A percentile compares a stretch with the other conserved stretches of the same genome.
These are phyloP conservation scores for Torymus aiolomorphi DNA, from an alignment of 2,888 invertebrate genomes.

Conservation along the genomic window DNA sequence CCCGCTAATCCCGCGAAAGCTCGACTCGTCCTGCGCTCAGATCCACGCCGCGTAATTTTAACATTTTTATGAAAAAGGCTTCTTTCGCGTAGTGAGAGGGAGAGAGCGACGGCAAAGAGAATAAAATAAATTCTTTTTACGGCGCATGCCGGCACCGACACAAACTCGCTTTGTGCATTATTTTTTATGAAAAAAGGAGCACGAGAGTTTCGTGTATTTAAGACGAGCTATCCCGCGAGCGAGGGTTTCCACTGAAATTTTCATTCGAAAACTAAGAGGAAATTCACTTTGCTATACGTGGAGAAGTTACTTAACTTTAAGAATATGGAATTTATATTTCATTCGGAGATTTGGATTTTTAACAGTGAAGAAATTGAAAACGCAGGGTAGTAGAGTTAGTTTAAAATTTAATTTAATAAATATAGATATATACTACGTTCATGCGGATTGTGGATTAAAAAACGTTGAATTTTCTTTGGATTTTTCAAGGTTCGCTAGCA, in stretches of 20 bases:
- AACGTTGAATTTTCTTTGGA: too few species aligned
- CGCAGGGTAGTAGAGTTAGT: too few species aligned
- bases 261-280: constrained; percentile 22
- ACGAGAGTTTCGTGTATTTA: constrained; percentile 28
- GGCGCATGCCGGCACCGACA: constrained; percentile 20
- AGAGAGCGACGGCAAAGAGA: constrained; percentile 29
- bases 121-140: constrained; percentile 51
- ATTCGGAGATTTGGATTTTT: too few species aligned
- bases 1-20: constrained; percentile 44
- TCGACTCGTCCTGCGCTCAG: constrained; percentile 16
- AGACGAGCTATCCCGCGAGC: constrained; percentile 35
- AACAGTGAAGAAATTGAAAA: too few species aligned
- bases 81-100: neutral
- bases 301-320: constrained; percentile 23
- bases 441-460: too few species aligned
- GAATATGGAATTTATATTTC: constrained; percentile 14
- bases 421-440: too few species aligned
- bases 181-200: constrained; percentile 20
- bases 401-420: too few species aligned
- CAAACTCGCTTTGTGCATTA: constrained; percentile 36
- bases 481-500: too few species aligned
- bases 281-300: constrained; percentile 27
- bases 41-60: constrained; percentile 41
- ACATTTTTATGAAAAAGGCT: constrained; percentile 54
- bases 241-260: constrained; percentile 30